Evolutionary conservation across 1,140 invertebrate genomes (phyloP).

Genomic region (Hyposmocoma kahamanoa): DNA sequence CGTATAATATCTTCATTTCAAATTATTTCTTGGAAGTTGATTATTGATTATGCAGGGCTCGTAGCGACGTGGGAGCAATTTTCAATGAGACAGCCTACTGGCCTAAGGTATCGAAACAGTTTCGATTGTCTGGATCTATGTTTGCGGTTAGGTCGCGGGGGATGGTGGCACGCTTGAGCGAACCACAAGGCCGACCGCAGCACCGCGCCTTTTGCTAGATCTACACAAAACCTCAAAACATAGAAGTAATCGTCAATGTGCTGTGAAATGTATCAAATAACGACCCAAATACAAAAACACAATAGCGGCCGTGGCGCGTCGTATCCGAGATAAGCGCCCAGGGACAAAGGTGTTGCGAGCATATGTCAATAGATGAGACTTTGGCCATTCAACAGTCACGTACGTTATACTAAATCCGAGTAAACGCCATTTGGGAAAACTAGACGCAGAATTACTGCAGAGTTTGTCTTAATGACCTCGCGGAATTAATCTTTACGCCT

Average conservation of each 20-base stretch:
- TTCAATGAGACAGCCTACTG: conserved; percentile 24
- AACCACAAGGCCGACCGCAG: conserved; percentile 46
- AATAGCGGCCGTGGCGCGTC: conserved; percentile 31
- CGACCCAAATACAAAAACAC: conserved; percentile 35
- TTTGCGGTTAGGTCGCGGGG: conserved; percentile 45
- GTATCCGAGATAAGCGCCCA: conserved; percentile 25
- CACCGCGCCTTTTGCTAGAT: conserved; percentile 9
- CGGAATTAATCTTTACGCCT: conserved; percentile 9
- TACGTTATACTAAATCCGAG: conserved; percentile 28
- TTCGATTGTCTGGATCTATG: conserved; percentile 39
- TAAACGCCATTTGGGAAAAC: conserved; percentile 20
- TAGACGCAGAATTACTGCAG: conserved; percentile 6
- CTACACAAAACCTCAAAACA: conserved; percentile 23
- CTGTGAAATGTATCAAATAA: conserved; percentile 23
- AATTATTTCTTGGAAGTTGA: background rate
- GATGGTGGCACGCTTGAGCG: conserved; percentile 37
- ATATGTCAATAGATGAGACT: conserved; percentile 20
- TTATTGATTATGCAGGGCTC: conserved; percentile 10
- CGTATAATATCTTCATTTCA: no score
- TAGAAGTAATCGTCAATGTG: conserved; percentile 16
- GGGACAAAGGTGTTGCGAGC: conserved; percentile 24
- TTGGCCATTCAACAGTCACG: conserved; percentile 39
- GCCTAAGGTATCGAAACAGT: conserved; percentile 42
- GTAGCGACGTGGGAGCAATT: conserved; percentile 18
- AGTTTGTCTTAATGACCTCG: conserved; percentile 2